These are phyloP conservation scores for Eulemur albifrons DNA, from an alignment of 2,797 vertebrate genomes.

Conservation along the genomic window DNA sequence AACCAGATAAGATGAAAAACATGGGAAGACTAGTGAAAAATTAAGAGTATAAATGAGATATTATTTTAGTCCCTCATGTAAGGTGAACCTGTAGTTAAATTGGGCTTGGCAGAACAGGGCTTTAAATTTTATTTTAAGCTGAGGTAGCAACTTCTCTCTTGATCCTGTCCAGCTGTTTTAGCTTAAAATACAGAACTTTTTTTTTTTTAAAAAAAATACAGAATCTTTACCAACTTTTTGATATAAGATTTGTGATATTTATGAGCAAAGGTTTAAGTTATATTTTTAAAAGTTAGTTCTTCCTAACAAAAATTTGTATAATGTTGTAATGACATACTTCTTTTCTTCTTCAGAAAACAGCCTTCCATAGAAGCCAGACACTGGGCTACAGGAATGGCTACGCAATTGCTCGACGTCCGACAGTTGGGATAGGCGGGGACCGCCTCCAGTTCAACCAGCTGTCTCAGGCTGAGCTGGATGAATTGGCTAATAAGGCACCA, in stretches of 20 bases:
- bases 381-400: constrained; percentile 91
- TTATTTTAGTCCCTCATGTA: neutral
- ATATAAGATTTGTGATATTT: neutral
- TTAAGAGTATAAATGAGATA: neutral
- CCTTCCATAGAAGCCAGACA: constrained; percentile 91
- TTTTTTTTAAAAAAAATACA: neutral
- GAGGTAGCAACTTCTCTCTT: neutral
- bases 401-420: constrained; percentile 84
- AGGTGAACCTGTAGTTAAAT: neutral
- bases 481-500: constrained; percentile 82
- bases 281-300: neutral
- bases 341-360: constrained; percentile 84
- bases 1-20: neutral
- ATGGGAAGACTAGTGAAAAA: neutral
- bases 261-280: constrained; percentile 14
- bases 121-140: constrained; percentile 44
- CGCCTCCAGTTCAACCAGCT: constrained; percentile 87
- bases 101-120: neutral
- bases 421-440: constrained; percentile 87
- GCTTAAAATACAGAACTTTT: neutral
- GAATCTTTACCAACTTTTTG: neutral
- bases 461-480: constrained; percentile 85
- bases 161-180: neutral
- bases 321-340: constrained; percentile 53
- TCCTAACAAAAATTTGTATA: neutral